phyloP scores from a whole-genome alignment of 1,140 invertebrate species.

The Pissodes strobi region DNA sequence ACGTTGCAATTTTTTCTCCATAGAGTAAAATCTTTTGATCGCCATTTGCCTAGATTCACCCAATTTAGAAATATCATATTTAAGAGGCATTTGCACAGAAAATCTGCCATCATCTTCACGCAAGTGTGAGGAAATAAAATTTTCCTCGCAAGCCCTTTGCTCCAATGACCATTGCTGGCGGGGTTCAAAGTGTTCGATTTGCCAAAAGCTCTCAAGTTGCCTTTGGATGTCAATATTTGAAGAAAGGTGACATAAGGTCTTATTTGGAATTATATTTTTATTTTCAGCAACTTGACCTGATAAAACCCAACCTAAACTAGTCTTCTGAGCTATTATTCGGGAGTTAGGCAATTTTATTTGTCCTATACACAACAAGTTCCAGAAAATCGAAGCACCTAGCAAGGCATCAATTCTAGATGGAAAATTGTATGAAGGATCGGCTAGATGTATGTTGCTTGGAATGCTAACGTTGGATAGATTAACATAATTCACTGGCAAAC shows the following conservation, averaged over 20 bases:
- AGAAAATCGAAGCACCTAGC: neutral
- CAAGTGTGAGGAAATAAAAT: too few species aligned
- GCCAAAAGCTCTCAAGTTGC: neutral
- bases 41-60: too few species aligned
- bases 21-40: too few species aligned
- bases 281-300: constrained; percentile 1
- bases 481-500: neutral
- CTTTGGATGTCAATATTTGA: constrained; percentile 1
- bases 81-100: too few species aligned
- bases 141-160: too few species aligned
- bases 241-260: neutral
- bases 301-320: constrained; percentile 2
- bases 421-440: neutral
- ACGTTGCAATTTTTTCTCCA: too few species aligned
- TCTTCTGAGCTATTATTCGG: neutral
- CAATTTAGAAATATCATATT: too few species aligned
- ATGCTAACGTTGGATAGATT: neutral
- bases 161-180: too few species aligned
- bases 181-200: neutral
- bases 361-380: neutral
- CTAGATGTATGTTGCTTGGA: neutral
- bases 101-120: too few species aligned
- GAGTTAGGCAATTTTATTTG: neutral
- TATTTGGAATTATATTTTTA: neutral
- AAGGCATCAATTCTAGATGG: neutral